A percentile compares a stretch with the other conserved stretches of the same genome.
These are phyloP conservation scores for Atta colombica DNA, from an alignment of 1,140 invertebrate genomes.

Conservation along the genomic window DNA sequence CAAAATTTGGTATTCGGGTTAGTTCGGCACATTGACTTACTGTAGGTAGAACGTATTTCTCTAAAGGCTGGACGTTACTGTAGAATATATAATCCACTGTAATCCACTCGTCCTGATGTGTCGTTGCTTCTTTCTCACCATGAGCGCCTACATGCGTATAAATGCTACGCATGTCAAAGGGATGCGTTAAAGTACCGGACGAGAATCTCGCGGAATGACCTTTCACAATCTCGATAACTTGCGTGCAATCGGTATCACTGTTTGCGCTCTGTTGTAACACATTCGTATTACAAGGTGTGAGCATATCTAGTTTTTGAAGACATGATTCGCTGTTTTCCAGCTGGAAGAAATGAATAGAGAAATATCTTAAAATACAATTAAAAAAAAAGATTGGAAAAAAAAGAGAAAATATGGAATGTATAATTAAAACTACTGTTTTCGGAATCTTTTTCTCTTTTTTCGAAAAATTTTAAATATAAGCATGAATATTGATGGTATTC, in stretches of 20 bases:
- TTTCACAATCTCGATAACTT: slow-evolving; percentile 78
- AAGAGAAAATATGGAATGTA: neutral
- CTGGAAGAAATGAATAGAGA: slow-evolving; percentile 49
- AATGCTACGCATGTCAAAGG: slow-evolving; percentile 87
- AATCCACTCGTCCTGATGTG: slow-evolving; percentile 92
- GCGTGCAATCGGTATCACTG: slow-evolving; percentile 61
- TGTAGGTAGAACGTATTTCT: slow-evolving; percentile 89
- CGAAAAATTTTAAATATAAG: neutral
- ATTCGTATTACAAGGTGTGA: slow-evolving; percentile 13
- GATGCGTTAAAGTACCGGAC: slow-evolving; percentile 86
- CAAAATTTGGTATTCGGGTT: slow-evolving; percentile 91
- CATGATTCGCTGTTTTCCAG: slow-evolving; percentile 71
- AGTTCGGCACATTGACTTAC: slow-evolving; percentile 87
- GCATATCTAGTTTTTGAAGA: neutral
- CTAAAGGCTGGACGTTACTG: slow-evolving; percentile 88
- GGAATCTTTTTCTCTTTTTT: neutral
- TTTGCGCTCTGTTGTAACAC: slow-evolving; percentile 61
- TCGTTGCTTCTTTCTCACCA: slow-evolving; percentile 88
- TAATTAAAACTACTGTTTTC: neutral
- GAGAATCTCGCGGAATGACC: slow-evolving; percentile 82
- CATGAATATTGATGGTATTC: neutral
- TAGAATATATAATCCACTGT: slow-evolving; percentile 95
- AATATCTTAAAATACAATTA: neutral
- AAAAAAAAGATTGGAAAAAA: neutral
- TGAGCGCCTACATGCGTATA: slow-evolving; percentile 86